Conservation (phyloP, 2,113 vertebrate species). For the Isichthys henryi region DNA sequence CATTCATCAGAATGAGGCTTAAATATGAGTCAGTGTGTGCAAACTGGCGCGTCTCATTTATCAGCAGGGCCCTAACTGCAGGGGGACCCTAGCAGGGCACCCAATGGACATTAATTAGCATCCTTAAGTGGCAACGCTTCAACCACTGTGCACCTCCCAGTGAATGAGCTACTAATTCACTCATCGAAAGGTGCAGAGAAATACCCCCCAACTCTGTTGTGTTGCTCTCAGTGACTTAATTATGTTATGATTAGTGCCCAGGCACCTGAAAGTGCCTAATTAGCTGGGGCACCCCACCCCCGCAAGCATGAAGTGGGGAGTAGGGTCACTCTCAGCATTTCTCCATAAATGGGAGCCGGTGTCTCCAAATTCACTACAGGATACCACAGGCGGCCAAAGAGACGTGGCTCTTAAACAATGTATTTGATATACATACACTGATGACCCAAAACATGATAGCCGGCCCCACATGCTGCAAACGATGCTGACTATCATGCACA, state of each 20-base stretch:
- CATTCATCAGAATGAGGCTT: neutral
- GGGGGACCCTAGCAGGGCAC: neutral
- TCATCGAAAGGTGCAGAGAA: neutral
- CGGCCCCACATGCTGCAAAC: neutral
- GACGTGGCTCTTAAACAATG: neutral
- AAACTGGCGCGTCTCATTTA: neutral
- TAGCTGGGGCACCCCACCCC: neutral
- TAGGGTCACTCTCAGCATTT: neutral
- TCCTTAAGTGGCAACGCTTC: neutral
- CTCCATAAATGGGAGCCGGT: neutral
- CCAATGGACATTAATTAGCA: neutral
- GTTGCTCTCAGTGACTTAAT: conserved; percentile 5
- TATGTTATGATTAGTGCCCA: neutral
- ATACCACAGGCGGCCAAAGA: neutral
- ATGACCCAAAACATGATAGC: neutral
- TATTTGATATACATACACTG: neutral
- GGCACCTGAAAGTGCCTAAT: neutral
- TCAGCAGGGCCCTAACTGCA: neutral
- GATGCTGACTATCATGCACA: neutral
- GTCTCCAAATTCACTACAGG: neutral
- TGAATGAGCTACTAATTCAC: neutral
- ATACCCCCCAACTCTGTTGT: neutral
- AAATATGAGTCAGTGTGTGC: neutral
- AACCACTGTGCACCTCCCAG: neutral
- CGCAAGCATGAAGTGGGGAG: neutral